Evolutionary conservation across 1,140 invertebrate genomes (phyloP), one percentile per base, ranked within the genome.

Genomic region (Drosophila lini): DNA sequence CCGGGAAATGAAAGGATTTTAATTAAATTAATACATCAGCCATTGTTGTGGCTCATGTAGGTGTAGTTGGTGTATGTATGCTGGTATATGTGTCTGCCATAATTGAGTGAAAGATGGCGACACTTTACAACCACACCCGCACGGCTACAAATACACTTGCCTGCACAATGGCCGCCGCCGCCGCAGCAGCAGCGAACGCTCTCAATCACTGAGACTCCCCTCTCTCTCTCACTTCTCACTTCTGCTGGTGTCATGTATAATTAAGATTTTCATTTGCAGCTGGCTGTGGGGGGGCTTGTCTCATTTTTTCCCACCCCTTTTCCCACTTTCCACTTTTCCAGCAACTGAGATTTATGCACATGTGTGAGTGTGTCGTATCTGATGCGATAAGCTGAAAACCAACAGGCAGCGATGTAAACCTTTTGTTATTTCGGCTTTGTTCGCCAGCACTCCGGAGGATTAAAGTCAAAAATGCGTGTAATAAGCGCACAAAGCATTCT

Each of bases 401-500:
- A 88, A 88, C 83, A 80, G 83, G 57, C 83, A 88, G 73, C 83
- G 60, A 80, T 88, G 84, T 83, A 89, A 88, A 88, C 83, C 83
- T 88, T 81, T 84, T 88, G 84, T 88, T 83, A 89, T 83, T 88
- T 88, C 53, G 84, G 73, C 84, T 88, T 88, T 88, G 84, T 89
- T 89, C 80, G 78, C 55, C 81, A 70, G 78, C 84, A 90, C 84
- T 89, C 67, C 67, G 70, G 74, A 85, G 84, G 84, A 89, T 89
- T 89, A 89, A 90, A 90, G 84, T 89, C 85, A 89, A 89, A 90
- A 89, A 89, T 84, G 84, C 81, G 85, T 90, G 85, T 90, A 89
- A 89, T 89, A 89, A 81, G 85, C 80, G 83, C 84, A 89, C 80
- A 89, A 89, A 80, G 83, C 84, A 75, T 61, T 64, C 74, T 74